Evolutionary conservation across 1,140 invertebrate species (phyloP).

Genomic region (Mactra quadrangularis): DNA sequence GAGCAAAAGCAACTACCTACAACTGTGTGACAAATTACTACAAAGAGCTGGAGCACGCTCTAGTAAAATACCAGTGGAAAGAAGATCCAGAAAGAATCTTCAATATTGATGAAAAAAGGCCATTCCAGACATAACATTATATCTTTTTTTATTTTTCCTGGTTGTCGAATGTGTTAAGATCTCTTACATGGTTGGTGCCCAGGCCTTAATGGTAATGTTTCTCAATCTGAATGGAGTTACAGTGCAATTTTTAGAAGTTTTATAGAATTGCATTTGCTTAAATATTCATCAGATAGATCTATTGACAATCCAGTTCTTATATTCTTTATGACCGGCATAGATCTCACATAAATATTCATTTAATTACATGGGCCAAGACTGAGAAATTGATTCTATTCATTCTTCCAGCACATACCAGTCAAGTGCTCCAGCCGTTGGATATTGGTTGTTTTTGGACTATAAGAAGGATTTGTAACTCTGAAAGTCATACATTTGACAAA

Average conservation of each 20-base stretch:
- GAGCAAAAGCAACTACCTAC: conserved; percentile 35
- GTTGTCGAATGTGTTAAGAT: conserved; percentile 74
- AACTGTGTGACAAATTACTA: conserved; percentile 10
- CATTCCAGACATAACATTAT: conserved; percentile 74
- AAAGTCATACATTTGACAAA: conserved; percentile 12
- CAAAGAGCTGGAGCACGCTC: background rate
- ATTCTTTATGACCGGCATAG: conserved; percentile 83
- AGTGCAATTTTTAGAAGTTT: conserved; percentile 5
- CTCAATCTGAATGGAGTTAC: conserved; percentile 35
- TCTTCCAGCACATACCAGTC: conserved; percentile 67
- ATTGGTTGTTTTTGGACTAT: conserved; percentile 64
- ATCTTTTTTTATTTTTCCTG: conserved; percentile 82
- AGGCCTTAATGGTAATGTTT: conserved; percentile 12
- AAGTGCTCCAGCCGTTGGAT: conserved; percentile 65
- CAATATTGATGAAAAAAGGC: conserved; percentile 83
- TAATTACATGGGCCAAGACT: conserved; percentile 56
- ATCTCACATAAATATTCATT: conserved; percentile 46
- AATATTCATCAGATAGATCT: background rate
- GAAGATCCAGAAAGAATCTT: conserved; percentile 76
- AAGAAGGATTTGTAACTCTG: conserved; percentile 49
- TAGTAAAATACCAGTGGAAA: conserved; percentile 60
- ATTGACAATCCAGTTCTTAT: background rate
- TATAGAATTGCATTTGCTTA: conserved; percentile 30
- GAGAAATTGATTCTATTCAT: conserved; percentile 65
- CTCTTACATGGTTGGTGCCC: conserved; percentile 19